Evolutionary conservation across 2,113 vertebrate species (phyloP), one percentile per base, ranked within the genome.

Genomic region (Atherinomorus stipes): DNA sequence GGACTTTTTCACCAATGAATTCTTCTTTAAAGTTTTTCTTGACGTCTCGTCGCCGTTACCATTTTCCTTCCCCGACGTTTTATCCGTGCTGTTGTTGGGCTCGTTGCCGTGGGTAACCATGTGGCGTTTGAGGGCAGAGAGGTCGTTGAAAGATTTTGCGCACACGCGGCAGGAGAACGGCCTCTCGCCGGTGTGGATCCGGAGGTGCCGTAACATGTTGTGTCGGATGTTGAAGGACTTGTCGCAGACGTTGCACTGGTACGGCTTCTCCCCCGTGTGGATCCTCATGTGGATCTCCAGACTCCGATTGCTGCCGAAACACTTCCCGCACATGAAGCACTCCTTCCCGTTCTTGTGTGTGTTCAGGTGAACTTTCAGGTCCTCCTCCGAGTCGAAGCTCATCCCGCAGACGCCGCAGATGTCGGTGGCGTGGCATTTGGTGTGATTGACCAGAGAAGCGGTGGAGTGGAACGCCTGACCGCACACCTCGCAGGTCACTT

Each of bases 211-310:
- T 60, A 74, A 77, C 85, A 92, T 85, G 69, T 92, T 90, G 59
- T 90, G 86, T 1, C 76, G 34, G 11, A 80, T 87, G 83, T 88
- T 91, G 82, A 91, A 91, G 62, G 87, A 90, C 0, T 85, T 85
- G 0, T 84, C 89, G 38, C 82, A 90, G 58, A 89, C 78, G 10
- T 57, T 76, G 80, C 89, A 92, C 4, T 45, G 57, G 11, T 89
- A 92, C 0, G 88, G 91, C 42, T 85, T 89, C 56, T 89, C 85
- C 1, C 85, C 88, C 7, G 88, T 87, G 85, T 89, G 88, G 47
- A 75, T 57, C 66, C 88, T 58, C 75, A 72, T 68, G 83, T 89
- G 88, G 66, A 80, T 82, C 45, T 86, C 78, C 85, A 89, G 83
- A 60, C 63, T 79, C 0, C 38, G 28, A 19, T 67, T 80, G 2